Evolutionary conservation across 2,113 vertebrate genomes (phyloP).

Genomic region (Craseonycteris thonglongyai): DNA sequence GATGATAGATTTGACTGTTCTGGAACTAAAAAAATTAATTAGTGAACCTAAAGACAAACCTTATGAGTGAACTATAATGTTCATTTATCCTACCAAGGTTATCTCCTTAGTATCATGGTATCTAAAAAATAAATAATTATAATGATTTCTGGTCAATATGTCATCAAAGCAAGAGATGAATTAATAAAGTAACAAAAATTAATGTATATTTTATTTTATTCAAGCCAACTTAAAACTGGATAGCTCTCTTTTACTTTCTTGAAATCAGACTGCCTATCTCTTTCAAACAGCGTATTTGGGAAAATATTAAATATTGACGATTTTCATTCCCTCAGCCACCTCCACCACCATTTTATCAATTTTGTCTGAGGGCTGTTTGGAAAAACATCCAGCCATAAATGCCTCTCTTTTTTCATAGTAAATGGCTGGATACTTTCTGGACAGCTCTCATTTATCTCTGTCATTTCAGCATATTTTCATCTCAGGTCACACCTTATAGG

Average conservation of each 20-base stretch:
- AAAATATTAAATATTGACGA: not conserved
- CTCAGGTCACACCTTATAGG: not conserved
- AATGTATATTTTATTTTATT: not conserved
- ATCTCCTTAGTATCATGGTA: not conserved
- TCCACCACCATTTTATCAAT: not conserved
- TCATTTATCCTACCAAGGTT: not conserved
- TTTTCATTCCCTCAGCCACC: not conserved
- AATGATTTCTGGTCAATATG: not conserved
- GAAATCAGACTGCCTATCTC: not conserved
- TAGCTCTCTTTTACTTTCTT: not conserved
- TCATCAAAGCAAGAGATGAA: not conserved
- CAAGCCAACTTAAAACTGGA: not conserved
- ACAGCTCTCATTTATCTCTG: not conserved
- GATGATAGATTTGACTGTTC: not conserved
- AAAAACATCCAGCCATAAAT: too few species aligned
- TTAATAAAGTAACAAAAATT: too few species aligned
- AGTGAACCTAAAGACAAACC: not conserved
- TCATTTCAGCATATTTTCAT: slow-evolving; percentile 1
- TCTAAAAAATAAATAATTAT: slow-evolving; percentile 1
- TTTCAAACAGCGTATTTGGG: not conserved
- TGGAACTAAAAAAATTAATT: not conserved
- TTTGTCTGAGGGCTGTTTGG: too few species aligned
- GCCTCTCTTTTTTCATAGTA: too few species aligned
- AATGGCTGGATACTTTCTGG: too few species aligned
- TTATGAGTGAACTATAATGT: not conserved